Evolutionary conservation across 2,113 vertebrate genomes (phyloP).

Genomic region (Colinus virginianus): DNA sequence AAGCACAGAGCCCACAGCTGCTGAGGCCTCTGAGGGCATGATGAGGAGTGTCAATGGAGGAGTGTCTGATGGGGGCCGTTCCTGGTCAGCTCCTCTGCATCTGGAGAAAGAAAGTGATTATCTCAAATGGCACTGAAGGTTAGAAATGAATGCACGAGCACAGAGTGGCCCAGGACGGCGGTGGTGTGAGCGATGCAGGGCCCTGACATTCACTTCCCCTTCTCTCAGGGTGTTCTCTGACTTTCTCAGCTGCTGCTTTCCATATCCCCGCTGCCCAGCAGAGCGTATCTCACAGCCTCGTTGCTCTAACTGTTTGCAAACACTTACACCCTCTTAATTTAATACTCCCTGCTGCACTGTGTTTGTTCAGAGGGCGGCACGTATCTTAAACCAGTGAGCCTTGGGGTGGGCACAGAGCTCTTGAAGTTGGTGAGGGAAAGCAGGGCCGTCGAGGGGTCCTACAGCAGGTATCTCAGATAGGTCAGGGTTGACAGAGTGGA

Average conservation of each 20-base stretch:
- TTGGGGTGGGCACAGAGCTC: slow-evolving; percentile 1
- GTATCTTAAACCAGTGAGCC: not conserved
- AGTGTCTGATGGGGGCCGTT: rapidly evolving
- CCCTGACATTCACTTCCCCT: not conserved
- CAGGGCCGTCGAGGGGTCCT: not conserved
- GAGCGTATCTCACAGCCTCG: not conserved
- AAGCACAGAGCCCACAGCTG: not conserved
- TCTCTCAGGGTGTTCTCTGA: not conserved
- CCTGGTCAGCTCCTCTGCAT: rapidly evolving
- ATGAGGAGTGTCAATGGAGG: not conserved
- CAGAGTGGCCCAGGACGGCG: not conserved
- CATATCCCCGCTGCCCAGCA: not conserved
- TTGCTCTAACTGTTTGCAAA: slow-evolving; percentile 37
- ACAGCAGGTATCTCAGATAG: not conserved
- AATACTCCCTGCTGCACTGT: not conserved
- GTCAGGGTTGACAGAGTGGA: not conserved
- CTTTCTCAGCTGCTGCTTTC: slow-evolving; percentile 12
- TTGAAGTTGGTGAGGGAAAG: not conserved
- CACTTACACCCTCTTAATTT: slow-evolving; percentile 22
- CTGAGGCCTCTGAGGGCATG: not conserved
- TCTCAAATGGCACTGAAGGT: rapidly evolving
- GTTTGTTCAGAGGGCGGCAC: slow-evolving; percentile 29
- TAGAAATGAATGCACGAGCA: not conserved
- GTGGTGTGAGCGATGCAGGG: not conserved
- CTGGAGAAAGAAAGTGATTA: not conserved